These are phyloP conservation scores for Todus mexicanus DNA, from an alignment of 2,797 vertebrate genomes.

Conservation along the genomic window DNA sequence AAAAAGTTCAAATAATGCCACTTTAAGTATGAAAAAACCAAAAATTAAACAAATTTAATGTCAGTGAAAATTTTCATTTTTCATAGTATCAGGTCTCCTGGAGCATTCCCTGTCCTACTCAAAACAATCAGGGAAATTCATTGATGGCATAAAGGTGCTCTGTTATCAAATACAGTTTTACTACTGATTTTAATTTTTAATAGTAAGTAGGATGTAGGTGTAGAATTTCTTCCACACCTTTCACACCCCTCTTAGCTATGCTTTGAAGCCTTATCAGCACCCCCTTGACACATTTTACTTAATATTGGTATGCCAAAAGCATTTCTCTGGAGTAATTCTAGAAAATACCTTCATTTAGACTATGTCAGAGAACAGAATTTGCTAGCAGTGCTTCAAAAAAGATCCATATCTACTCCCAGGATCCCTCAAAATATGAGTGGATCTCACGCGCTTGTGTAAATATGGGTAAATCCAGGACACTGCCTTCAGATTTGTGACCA, in stretches of 20 bases:
- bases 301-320: neutral
- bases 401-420: neutral
- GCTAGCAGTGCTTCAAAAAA: neutral
- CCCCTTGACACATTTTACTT: neutral
- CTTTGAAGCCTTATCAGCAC: neutral
- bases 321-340: neutral
- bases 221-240: neutral
- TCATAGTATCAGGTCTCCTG: neutral
- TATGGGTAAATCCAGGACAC: neutral
- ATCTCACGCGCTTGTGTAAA: neutral
- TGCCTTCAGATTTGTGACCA: neutral
- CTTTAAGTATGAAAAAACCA: neutral
- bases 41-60: neutral
- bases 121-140: neutral
- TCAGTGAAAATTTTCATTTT: neutral
- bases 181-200: neutral
- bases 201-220: neutral
- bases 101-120: neutral
- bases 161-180: neutral
- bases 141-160: neutral
- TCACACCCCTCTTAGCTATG: neutral
- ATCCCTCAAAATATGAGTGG: neutral
- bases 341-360: neutral
- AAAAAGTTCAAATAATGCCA: neutral
- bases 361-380: neutral